Base-by-base conservation (phyloP, 2,888 invertebrate genomes). In the Dichetophora obliterata region DNA sequence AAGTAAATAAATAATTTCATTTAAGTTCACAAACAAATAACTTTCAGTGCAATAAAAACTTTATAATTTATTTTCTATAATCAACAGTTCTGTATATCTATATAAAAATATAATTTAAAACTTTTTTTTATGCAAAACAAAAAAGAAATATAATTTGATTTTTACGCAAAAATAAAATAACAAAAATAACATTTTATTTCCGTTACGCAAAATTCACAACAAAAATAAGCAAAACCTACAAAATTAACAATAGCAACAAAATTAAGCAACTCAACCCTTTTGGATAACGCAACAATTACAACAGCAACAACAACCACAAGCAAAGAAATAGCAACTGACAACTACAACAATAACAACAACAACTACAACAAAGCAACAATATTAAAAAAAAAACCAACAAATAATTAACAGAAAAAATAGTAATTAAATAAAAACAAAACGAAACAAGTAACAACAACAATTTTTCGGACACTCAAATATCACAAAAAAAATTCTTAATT, bases 151-250 rank as follows among this genome's bases (percentile, higher is more conserved):
- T 77, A 57, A 52, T 77, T 77, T 76, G 57, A 71, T 65, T 76
- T 66, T 57, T 72, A 76, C 52, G 71, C 75, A 70, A 81, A 85
- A 85, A 87, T 84, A 83, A 50, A 75, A 66, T 24, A 74, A 81
- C 79, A 81, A 78, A 81, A 79, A 82, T 75, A 71, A 80, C 74
- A 79, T 82, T 82, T 88, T 88, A 86, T 86, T 88, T 88, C 87
- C 87, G 54, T 74, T 74, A 86, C 87, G 86, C 87, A 87, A 87
- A 87, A 87, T 87, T 87, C 83, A 85, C 86, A 87, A 85, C 85
- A 87, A 86, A 86, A 86, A 86, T 85, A 86, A 86, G 83, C 84
- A 85, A 85, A 84, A 77, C 34, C 31, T 57, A 66, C 76, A 72
- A 63, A 70, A 70, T 37, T 70, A 69, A 77, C 79, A 69, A 77